Conservation (phyloP, 2,113 vertebrate genomes). For the Epinephelus lanceolatus region DNA sequence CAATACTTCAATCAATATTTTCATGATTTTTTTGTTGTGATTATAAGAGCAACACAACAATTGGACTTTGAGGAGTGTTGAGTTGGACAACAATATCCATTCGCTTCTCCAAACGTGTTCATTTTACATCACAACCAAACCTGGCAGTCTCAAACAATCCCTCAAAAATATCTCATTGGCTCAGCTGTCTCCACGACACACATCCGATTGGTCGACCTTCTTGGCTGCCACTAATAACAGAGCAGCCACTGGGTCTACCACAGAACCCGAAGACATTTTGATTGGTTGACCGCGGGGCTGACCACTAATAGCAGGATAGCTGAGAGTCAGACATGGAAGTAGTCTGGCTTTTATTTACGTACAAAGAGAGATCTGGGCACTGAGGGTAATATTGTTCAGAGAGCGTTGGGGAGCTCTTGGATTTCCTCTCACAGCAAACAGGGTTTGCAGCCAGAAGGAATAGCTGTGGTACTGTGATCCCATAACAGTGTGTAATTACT, state of each 20-base stretch:
- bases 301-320: slow-evolving; percentile 81
- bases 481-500: slow-evolving; percentile 49
- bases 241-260: slow-evolving; percentile 73
- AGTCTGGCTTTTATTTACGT: slow-evolving; percentile 72
- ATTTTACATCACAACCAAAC: slow-evolving; percentile 16
- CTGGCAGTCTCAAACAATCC: neutral
- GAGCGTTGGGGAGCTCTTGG: slow-evolving; percentile 40
- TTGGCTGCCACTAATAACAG: slow-evolving; percentile 77
- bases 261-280: slow-evolving; percentile 76
- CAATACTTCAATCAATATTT: neutral
- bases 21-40: neutral
- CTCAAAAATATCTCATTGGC: slow-evolving; percentile 38
- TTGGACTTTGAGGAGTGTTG: neutral
- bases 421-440: slow-evolving; percentile 60
- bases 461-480: slow-evolving; percentile 55
- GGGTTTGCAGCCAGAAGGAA: slow-evolving; percentile 61
- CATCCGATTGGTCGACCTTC: slow-evolving; percentile 66
- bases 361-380: slow-evolving; percentile 46
- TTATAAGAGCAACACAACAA: neutral
- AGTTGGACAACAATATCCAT: neutral
- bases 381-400: slow-evolving; percentile 42
- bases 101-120: neutral
- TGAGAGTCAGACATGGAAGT: slow-evolving; percentile 72
- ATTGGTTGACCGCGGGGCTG: slow-evolving; percentile 72
- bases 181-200: slow-evolving; percentile 27